Percentiles rank a stretch among this genome's conserved stretches.
Conservation (phyloP, 2,888 invertebrate species). For the Dioctria rufipes region DNA sequence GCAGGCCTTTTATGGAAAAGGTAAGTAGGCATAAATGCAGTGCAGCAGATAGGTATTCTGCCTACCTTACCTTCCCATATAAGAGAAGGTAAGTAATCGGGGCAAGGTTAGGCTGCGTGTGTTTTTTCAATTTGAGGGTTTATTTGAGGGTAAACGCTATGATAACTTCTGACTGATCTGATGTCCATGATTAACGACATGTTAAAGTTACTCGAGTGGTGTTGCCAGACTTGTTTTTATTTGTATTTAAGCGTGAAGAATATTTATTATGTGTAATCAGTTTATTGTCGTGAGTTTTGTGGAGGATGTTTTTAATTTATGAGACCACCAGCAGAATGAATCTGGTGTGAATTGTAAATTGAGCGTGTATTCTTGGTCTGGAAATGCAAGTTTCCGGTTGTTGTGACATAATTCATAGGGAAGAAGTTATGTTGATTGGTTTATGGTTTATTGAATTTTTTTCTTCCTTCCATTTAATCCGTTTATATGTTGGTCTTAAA, state of each 20-base stretch:
- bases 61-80: too few relatives aligned
- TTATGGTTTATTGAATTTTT: too few relatives aligned
- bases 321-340: conserved; percentile 19
- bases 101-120: conserved; percentile 23
- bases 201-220: conserved; percentile 29
- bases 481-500: too few relatives aligned
- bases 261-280: conserved; percentile 45
- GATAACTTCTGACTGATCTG: conserved; percentile 45
- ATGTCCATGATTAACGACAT: conserved; percentile 40
- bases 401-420: too few relatives aligned
- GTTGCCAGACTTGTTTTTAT: conserved; percentile 47
- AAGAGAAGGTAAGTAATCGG: neutral
- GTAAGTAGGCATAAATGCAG: neutral
- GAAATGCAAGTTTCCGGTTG: too few relatives aligned
- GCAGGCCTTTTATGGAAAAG: conserved; percentile 43
- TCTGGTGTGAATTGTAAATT: neutral
- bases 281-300: conserved; percentile 14
- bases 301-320: neutral
- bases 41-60: too few relatives aligned
- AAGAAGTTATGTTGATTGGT: too few relatives aligned
- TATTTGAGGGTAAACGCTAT: conserved; percentile 35
- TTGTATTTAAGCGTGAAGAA: conserved; percentile 42
- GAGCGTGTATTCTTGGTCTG: too few relatives aligned
- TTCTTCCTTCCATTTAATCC: too few relatives aligned
- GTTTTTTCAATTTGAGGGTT: conserved; percentile 39